Conservation (phyloP, 2,797 vertebrate genomes). For the Liasis olivaceus region DNA sequence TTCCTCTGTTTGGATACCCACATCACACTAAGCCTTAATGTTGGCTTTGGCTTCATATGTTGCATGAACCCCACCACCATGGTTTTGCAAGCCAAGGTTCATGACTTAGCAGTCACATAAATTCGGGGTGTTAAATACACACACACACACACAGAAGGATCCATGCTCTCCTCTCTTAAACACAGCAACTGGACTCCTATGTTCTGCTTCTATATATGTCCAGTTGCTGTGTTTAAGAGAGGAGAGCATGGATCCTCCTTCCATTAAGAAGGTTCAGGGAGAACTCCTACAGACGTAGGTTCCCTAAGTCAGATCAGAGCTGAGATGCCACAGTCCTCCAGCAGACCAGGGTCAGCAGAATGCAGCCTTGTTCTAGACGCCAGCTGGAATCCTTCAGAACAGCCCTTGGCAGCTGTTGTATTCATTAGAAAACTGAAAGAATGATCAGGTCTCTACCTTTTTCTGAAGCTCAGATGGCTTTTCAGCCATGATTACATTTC, state of each 20-base stretch:
- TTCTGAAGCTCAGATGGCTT: not conserved
- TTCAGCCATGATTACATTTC: conserved; percentile 26
- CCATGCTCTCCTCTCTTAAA: not conserved
- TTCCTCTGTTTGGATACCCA: too few relatives aligned
- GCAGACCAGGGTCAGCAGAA: not conserved
- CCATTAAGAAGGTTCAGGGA: too few relatives aligned
- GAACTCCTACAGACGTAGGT: not conserved
- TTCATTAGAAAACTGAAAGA: not conserved
- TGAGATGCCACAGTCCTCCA: not conserved
- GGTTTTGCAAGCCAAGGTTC: not conserved
- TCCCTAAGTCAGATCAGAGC: not conserved
- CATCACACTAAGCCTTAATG: not conserved
- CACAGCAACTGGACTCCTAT: not conserved
- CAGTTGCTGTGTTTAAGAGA: not conserved
- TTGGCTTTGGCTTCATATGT: not conserved
- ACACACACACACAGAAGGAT: not conserved
- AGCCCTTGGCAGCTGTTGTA: not conserved
- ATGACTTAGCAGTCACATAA: not conserved
- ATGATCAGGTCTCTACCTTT: fast-evolving
- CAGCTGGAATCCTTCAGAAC: not conserved
- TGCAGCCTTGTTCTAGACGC: not conserved
- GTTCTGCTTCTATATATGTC: not conserved
- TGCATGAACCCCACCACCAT: not conserved
- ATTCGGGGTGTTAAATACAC: not conserved
- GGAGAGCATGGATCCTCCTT: not conserved